These are phyloP conservation scores for Drosophila tanythrix DNA, from an alignment of 2,888 invertebrate species.

Conservation along the genomic window DNA sequence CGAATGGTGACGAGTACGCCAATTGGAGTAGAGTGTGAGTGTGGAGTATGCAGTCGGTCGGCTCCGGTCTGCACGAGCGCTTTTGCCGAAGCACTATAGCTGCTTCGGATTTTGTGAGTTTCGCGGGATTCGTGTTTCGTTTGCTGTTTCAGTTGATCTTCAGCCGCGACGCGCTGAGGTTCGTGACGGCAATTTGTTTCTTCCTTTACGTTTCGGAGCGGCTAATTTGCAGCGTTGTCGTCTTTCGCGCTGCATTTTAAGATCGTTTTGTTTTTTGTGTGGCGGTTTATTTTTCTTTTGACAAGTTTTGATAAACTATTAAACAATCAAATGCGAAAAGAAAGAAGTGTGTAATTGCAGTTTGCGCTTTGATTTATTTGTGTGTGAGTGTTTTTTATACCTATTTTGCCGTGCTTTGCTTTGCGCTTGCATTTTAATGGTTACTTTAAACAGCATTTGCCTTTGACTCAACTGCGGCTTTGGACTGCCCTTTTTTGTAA, in stretches of 20 bases:
- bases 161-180: conserved; percentile 55
- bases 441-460: conserved; percentile 10
- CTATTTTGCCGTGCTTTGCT: conserved; percentile 6
- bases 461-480: conserved; percentile 19
- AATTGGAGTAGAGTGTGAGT: conserved; percentile 10
- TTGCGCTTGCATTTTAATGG: conserved; percentile 8
- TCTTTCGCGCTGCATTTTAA: conserved; percentile 42
- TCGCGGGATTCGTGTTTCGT: conserved; percentile 16
- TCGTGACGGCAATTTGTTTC: conserved; percentile 15
- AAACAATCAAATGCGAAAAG: conserved; percentile 21
- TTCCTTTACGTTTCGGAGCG: conserved; percentile 10
- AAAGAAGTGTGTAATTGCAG: conserved; percentile 63
- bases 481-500: conserved; percentile 46
- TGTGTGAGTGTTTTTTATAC: conserved; percentile 17
- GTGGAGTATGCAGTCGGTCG: not conserved
- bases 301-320: conserved; percentile 21
- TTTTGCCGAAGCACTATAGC: conserved; percentile 11
- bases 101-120: conserved; percentile 11
- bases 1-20: conserved; percentile 33
- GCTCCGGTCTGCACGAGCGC: conserved; percentile 7
- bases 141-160: conserved; percentile 57
- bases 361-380: conserved; percentile 20
- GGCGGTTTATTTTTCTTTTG: conserved; percentile 9
- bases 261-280: conserved; percentile 10
- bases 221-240: conserved; percentile 21